Evolutionary conservation across 1,140 invertebrate species (phyloP).

Genomic region (Mesaphorura yosii): DNA sequence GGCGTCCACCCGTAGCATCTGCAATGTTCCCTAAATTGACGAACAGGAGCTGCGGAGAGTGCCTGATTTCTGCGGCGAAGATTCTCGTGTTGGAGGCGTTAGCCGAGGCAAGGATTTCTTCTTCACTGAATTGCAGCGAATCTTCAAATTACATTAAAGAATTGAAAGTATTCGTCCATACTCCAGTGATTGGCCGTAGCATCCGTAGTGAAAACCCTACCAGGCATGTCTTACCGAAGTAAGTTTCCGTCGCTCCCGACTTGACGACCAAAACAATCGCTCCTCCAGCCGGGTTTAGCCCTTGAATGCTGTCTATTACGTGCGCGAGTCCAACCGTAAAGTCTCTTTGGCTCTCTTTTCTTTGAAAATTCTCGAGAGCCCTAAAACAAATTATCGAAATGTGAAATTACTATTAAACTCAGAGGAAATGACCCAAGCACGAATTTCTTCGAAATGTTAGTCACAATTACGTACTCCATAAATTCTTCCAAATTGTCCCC

Average conservation of each 20-base stretch:
- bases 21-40: no score
- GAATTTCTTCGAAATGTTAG: no score
- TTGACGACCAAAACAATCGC: constrained; percentile 10
- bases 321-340: constrained; percentile 9
- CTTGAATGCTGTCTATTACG: constrained; percentile 14
- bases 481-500: no score
- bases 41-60: no score
- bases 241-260: constrained; percentile 5
- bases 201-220: not conserved
- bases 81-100: not conserved
- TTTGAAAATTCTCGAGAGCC: no score
- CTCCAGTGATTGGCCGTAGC: not conserved
- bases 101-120: not conserved
- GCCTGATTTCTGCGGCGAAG: not conserved
- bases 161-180: no score
- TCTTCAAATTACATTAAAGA: not conserved
- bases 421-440: no score
- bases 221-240: no score
- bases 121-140: not conserved
- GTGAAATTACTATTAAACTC: no score
- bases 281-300: constrained; percentile 7
- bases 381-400: not conserved
- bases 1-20: no score
- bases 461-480: no score
- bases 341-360: not conserved